Conservation (phyloP, 1,140 invertebrate species). For the Wiebesia pumilae region DNA sequence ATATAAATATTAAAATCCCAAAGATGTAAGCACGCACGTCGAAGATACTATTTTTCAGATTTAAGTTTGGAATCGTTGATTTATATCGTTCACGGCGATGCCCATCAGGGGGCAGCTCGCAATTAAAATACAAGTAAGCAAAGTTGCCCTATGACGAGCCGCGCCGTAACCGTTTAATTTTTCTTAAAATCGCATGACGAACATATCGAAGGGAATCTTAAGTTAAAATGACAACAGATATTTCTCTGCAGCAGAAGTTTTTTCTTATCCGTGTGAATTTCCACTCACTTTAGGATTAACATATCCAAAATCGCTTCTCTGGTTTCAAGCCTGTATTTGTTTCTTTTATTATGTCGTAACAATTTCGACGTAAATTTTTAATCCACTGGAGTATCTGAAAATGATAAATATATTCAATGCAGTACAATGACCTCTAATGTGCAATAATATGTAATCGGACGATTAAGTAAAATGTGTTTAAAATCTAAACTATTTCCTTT, state of each 20-base stretch:
- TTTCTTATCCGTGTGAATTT: not conserved
- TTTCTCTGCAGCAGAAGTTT: not conserved
- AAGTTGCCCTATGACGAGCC: slow-evolving; percentile 70
- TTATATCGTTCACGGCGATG: slow-evolving; percentile 59
- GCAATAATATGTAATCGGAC: not conserved
- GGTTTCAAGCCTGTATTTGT: not conserved
- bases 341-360: not conserved
- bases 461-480: not conserved
- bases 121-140: slow-evolving; percentile 59
- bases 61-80: slow-evolving; percentile 28
- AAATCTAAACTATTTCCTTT: not conserved
- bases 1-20: not conserved
- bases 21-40: not conserved
- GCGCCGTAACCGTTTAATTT: slow-evolving; percentile 60
- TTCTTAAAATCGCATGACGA: not conserved
- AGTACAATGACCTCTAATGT: not conserved
- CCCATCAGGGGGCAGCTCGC: slow-evolving; percentile 71
- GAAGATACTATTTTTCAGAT: not conserved
- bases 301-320: not conserved
- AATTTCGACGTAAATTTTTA: not conserved
- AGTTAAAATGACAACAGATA: not conserved
- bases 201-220: not conserved
- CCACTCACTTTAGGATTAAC: not conserved
- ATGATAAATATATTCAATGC: not conserved
- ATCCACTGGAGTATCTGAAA: not conserved